Evolutionary conservation across 2,113 vertebrate genomes (phyloP), one percentile per base, ranked within the genome.

Genomic region (Rhinoderma darwinii): DNA sequence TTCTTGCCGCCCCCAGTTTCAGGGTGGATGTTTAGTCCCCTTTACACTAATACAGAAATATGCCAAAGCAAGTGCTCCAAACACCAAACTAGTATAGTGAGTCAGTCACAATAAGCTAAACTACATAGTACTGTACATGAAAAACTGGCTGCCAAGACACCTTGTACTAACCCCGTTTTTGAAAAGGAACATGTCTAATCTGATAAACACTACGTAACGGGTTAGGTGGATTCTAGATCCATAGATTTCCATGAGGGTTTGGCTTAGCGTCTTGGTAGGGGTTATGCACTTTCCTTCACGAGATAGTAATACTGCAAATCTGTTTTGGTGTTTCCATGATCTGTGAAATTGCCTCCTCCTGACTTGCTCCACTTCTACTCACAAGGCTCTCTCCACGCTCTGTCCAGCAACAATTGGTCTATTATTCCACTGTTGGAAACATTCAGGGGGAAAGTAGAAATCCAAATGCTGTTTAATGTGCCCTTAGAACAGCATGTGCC

Each of bases 281-380:
- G 44, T 32, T 50, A 9, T 50, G 27, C 50, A 51, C 15, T 78
- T 35, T 54, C 11, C 30, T 78, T 11, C 27, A 76, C n/a, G 39
- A 74, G 20, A 47, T 17, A 41, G 14, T 27, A 43, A 66, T 41
- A 63, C 63, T 44, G 2, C 10, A 63, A 61, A 63, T 61, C 54
- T 81, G 78, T 43, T 63, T 61, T 61, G 35, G 78, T 41, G 56
- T 82, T 66, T 63, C 37, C 78, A 81, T 63, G 78, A 41, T 81
- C 79, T 82, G 79, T 82, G 79, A 82, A 82, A 82, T 82, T 63
- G 56, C 37, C 37, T 66, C n/a, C 79, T 66, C 59, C 79, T 81
- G 79, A 82, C 79, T 82, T 32, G 79, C 59, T 63, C 78, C 78
- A 63, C 78, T 56, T 61, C 78, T 81, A 81, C 79, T 81, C 56